Evolutionary conservation across 2,797 vertebrate genomes (phyloP), one percentile per base, ranked within the genome.

Genomic region (Enteromius thamalakanensis): DNA sequence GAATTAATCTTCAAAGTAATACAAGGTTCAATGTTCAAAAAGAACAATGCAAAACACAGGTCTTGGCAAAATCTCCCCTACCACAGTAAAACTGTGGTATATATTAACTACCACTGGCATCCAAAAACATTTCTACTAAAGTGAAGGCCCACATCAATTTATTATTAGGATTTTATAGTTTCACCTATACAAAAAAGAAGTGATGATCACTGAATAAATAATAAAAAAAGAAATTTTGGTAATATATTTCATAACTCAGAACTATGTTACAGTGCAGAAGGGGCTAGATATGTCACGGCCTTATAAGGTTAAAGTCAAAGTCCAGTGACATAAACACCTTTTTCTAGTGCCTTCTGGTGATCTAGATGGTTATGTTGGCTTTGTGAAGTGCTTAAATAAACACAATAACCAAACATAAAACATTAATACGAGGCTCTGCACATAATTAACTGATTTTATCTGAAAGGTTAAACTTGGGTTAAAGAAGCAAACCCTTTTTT

Each of bases 1-100:
- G 0, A 70, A 26, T 47, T 4, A 15, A n/a, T 40, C 21, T 37
- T 37, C 6, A 53, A 75, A 55, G 72, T 5, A 23, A 75, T 55
- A 37, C 34, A 75, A 40, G 55, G 74, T 76, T 76, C 51, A 58
- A 58, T 58, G 72, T 76, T 6, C 34, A 58, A 40, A n/a, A 21
- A 67, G 17, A 21, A 9, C 17, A 34, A 34, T 21, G 9, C 7
- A 21, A 23, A 74, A 74, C 21, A 23, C 37, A 15, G 5, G 6
- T 68, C 10, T 26, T 51, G 70, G 26, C 26, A 34, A 51, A 26
- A 76, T 58, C 51, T 55, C 32, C n/a, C 11, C 26, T 19, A 29
- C 23, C 26, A 8, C 40, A 45, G 37, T 26, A 47, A 45, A 72
- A 21, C 45, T 4, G 40, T 71, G 42, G 42, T 9, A 29, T 23